These are phyloP conservation scores for Crambe crambe DNA, from an alignment of 37 sponge, comb jelly and placozoan species.

Conservation along the genomic window DNA sequence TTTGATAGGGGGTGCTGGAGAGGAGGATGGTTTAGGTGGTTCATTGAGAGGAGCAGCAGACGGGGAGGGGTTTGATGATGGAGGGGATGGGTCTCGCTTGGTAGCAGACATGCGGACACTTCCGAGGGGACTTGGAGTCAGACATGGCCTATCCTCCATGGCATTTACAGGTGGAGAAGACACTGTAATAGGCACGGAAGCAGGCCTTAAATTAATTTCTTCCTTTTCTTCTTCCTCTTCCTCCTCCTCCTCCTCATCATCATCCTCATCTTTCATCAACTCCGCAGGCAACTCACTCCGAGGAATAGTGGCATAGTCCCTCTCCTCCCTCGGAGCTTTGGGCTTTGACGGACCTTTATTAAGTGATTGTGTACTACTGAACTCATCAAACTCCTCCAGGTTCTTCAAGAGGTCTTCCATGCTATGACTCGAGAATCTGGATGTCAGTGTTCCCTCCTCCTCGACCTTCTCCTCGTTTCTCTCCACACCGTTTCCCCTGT, in stretches of 20 bases:
- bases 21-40: background rate
- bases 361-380: background rate
- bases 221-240: constrained; percentile 31
- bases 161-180: background rate
- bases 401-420: constrained; percentile 69
- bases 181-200: background rate
- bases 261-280: background rate
- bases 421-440: constrained; percentile 20
- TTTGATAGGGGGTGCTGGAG: background rate
- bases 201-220: background rate
- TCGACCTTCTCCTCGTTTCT: background rate
- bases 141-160: background rate
- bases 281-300: constrained; percentile 11
- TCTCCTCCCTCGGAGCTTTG: background rate
- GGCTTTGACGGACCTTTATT: background rate
- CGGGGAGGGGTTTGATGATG: background rate
- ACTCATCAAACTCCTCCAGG: constrained; percentile 60
- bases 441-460: background rate
- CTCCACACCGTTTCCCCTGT: background rate
- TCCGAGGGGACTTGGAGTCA: constrained; percentile 14
- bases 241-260: constrained; percentile 27
- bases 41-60: background rate
- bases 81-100: background rate
- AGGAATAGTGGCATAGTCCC: constrained; percentile 47
- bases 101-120: background rate